phyloP scores from a whole-genome alignment of 2,113 vertebrate genomes.

The Chloropsis cyanopogon region DNA sequence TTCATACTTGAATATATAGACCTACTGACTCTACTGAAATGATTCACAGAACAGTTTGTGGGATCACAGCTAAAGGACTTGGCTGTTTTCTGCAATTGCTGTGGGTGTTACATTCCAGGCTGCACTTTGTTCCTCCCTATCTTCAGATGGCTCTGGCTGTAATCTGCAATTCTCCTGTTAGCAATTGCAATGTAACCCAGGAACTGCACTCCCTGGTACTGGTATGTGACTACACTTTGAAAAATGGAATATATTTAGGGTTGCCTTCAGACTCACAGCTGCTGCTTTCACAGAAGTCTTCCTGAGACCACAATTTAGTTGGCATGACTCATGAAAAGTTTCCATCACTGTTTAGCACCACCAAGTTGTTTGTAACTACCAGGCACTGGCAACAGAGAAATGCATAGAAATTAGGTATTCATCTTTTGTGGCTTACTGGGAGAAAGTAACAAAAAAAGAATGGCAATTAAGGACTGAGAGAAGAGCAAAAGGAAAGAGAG shows the following conservation, averaged over 20 bases:
- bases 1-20: neutral
- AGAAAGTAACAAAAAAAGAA: neutral
- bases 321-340: neutral
- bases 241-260: neutral
- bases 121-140: neutral
- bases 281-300: neutral
- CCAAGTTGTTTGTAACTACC: neutral
- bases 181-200: neutral
- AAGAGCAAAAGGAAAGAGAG: neutral
- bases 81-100: neutral
- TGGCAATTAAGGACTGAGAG: neutral
- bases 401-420: neutral
- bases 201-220: neutral
- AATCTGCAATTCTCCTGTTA: neutral
- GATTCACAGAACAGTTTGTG: neutral
- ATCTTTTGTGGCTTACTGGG: neutral
- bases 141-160: neutral
- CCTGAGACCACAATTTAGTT: neutral
- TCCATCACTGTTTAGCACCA: neutral
- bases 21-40: neutral
- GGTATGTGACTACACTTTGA: neutral
- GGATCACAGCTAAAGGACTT: neutral
- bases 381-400: neutral
- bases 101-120: neutral
- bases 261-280: neutral